Percentiles rank a stretch among this genome's conserved stretches.
Conservation (phyloP, 1,140 invertebrate species). For the Drosophila prosaltans region DNA sequence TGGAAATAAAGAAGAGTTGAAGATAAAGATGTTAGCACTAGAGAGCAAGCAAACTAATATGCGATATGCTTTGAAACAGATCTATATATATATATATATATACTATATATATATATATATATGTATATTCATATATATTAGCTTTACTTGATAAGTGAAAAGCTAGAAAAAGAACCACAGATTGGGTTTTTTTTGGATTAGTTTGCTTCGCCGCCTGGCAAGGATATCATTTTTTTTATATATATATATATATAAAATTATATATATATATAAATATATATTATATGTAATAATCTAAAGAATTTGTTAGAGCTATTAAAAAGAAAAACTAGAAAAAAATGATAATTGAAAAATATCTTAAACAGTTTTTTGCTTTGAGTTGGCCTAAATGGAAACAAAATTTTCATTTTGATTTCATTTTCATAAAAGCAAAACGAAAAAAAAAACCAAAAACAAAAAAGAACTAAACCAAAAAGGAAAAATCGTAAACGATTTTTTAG, state of each 20-base stretch:
- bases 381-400: slow-evolving; percentile 33
- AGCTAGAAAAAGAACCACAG: slow-evolving; percentile 49
- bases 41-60: slow-evolving; percentile 22
- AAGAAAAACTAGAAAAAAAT: slow-evolving; percentile 44
- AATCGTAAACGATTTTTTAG: slow-evolving; percentile 78
- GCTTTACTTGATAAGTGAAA: slow-evolving; percentile 38
- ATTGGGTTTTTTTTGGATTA: slow-evolving; percentile 35
- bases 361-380: slow-evolving; percentile 52
- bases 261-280: slow-evolving; percentile 57
- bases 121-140: slow-evolving; percentile 33
- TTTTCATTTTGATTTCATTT: slow-evolving; percentile 58
- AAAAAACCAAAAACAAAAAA: slow-evolving; percentile 52
- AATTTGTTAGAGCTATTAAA: slow-evolving; percentile 72
- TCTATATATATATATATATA: slow-evolving; percentile 25
- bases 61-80: slow-evolving; percentile 20
- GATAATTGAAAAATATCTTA: slow-evolving; percentile 34
- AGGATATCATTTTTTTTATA: slow-evolving; percentile 75
- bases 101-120: slow-evolving; percentile 42
- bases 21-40: slow-evolving; percentile 13
- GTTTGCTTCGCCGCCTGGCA: slow-evolving; percentile 56
- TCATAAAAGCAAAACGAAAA: slow-evolving; percentile 47
- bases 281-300: slow-evolving; percentile 59
- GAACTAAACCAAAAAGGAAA: slow-evolving; percentile 18
- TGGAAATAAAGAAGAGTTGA: background rate
- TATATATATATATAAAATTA: slow-evolving; percentile 49